Evolutionary conservation across 2,797 vertebrate genomes (phyloP), one percentile per base, ranked within the genome.

Genomic region (Orientallactaga sibirica): DNA sequence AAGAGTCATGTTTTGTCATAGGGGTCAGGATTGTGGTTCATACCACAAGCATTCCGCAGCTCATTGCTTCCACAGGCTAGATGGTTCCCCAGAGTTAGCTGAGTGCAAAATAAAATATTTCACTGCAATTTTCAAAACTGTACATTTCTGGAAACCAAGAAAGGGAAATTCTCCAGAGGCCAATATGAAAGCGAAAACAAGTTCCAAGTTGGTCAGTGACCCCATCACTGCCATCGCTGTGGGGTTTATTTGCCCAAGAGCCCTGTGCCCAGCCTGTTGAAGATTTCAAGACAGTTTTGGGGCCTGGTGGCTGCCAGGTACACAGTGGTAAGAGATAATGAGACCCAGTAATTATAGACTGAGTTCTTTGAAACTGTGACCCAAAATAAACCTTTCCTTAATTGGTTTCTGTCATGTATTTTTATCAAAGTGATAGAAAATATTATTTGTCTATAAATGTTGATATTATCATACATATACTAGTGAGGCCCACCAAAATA

Each of bases 111-210:
- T 48, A 79, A 94, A 78, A 6, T 1, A 75, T 48, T 19, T 88
- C n/a, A 73, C 33, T 76, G 25, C 25, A 94, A 67, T 37, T 70
- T 93, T 86, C 33, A 80, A 83, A 86, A 27, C 20, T 43, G 93
- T 19, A 64, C 5, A 62, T 8, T 78, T 86, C 73, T 9, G 19
- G 37, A 58, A 92, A 90, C 66, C 19, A 94, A 82, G 62, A 88
- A 73, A 62, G 22, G 6, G 43, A 76, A 86, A 74, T 52, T 91
- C 33, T 43, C 14, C 52, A 70, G 52, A 43, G 22, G 9, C 37
- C 18, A 86, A 81, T 41, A 64, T 77, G 29, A 37, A 68, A 43
- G 18, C 80, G 64, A 83, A 95, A 80, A 86, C 20, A 48, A 83
- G 83, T n/a, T 71, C 37, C 79, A 74, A 90, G 48, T 12, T 78